These are phyloP conservation scores for Girardinus metallicus DNA, from an alignment of 2,797 vertebrate species.

Conservation along the genomic window DNA sequence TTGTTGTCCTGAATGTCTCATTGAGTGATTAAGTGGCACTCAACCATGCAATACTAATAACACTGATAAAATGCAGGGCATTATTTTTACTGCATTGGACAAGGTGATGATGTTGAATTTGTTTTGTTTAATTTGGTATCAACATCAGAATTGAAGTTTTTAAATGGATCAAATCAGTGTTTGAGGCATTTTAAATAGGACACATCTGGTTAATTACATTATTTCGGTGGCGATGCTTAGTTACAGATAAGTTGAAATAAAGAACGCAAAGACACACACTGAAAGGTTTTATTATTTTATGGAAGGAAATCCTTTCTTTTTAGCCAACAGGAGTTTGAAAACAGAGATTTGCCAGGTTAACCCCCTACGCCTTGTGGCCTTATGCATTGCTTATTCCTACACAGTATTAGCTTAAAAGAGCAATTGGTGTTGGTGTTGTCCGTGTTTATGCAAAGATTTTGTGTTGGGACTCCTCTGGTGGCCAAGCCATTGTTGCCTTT, in stretches of 20 bases:
- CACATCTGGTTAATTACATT: neutral
- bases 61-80: neutral
- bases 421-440: neutral
- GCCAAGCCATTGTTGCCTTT: neutral
- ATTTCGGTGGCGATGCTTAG: neutral
- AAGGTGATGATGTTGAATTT: too few relatives aligned
- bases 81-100: too few relatives aligned
- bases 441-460: neutral
- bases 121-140: neutral
- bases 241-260: neutral
- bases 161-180: neutral
- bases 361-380: neutral
- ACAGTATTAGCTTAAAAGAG: neutral
- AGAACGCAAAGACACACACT: neutral
- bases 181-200: neutral
- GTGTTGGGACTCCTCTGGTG: neutral
- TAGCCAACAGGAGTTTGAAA: neutral
- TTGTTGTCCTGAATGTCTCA: neutral
- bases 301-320: neutral
- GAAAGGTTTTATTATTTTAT: neutral
- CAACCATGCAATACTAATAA: neutral
- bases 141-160: neutral
- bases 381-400: neutral
- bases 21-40: neutral
- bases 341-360: neutral